Percentiles rank a stretch among this genome's conserved stretches.
phyloP scores from a whole-genome alignment of 1,140 invertebrate species.

The Drosophila pachea region DNA sequence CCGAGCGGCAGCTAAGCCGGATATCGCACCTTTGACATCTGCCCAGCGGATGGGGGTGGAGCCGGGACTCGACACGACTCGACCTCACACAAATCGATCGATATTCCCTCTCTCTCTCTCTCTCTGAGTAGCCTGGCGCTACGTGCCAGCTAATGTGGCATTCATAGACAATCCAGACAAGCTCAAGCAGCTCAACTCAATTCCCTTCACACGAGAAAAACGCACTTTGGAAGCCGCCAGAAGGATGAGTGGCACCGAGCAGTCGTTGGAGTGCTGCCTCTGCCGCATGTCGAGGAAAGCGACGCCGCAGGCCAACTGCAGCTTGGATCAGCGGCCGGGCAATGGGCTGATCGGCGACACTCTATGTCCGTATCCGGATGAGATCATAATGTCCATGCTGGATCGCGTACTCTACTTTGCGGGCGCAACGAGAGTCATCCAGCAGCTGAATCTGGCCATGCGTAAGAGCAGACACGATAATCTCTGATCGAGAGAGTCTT shows the following conservation, averaged over 20 bases:
- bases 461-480: neutral
- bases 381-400: conserved; percentile 45
- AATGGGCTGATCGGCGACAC: neutral
- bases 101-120: too few species aligned
- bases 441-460: neutral
- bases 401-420: conserved; percentile 44
- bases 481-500: neutral
- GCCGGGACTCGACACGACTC: neutral
- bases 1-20: conserved; percentile 52
- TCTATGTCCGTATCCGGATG: conserved; percentile 51
- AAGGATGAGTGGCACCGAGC: too few species aligned
- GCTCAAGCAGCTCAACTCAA: too few species aligned
- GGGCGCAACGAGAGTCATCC: conserved; percentile 40
- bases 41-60: conserved; percentile 1
- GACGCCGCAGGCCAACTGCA: neutral
- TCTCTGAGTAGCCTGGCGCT: too few species aligned
- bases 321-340: neutral
- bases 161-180: too few species aligned
- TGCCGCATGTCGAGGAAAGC: neutral
- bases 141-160: too few species aligned
- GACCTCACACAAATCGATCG: neutral
- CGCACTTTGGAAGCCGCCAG: too few species aligned
- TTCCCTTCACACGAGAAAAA: too few species aligned
- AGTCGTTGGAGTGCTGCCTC: neutral
- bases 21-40: conserved; percentile 78